Base-by-base conservation (phyloP, 2,888 invertebrate species). In the Lacanobia oleracea region DNA sequence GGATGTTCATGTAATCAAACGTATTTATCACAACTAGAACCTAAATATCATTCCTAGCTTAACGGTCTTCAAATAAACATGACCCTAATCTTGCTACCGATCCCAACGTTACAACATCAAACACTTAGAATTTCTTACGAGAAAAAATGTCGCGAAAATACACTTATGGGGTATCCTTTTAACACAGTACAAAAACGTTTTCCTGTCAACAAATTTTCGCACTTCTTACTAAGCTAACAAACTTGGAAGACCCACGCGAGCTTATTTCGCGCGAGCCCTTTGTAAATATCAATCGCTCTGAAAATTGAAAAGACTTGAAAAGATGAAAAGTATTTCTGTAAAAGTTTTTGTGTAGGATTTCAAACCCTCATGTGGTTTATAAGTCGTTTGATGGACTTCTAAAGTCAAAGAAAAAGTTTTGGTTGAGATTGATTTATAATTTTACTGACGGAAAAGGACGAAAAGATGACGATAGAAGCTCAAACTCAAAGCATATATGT, bases 241-340 rank as follows among this genome's bases (percentile, higher is more conserved):
- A 51, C 18, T 73, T 57, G 2, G 33, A 48, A 66, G 40, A 40
- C 60, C 54, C 60, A 72, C 54, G 37, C 50, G 16, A 37, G 63
- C 81, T 80, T 81, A 75, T 80, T 61, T 57, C 60, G 48, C 50
- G n/a, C n/a, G 8, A 56, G 12, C 12, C 51, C 33, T 68, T 77
- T 81, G 63, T 80, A 51, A 37, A 54, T 54, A 81, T 61, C 63
- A 81, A 81, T 81, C 40, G 40, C 40, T 75, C 54, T 60, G 45
- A 27, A 77, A 68, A 51, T 50, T 61, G 45, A 53, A 51, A 61
- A 45, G 51, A 68, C 33, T 68, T 68, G 48, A 48, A 48, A 8
- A 33, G 9, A 4, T 59, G n/a, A 59, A 73, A 67, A 79, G 23
- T 56, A 51, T 63, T 63, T 67, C 8, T 23, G 4, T 43, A 5